These are phyloP conservation scores for Hyles euphorbiae DNA, from an alignment of 1,140 invertebrate genomes.

Conservation along the genomic window DNA sequence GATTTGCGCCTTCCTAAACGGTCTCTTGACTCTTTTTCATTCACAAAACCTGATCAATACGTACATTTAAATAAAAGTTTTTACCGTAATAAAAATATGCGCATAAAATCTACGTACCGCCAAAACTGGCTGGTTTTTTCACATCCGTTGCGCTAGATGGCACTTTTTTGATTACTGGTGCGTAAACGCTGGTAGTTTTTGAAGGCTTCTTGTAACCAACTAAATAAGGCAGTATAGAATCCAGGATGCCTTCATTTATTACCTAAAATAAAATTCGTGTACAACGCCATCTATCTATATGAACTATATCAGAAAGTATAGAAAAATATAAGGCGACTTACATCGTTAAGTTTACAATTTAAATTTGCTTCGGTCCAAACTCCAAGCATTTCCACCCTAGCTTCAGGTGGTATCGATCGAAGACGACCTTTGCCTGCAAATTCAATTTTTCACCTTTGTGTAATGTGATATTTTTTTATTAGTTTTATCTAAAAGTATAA, in stretches of 20 bases:
- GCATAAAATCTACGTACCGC: slow-evolving; percentile 38
- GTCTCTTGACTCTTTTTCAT: slow-evolving; percentile 66
- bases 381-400: slow-evolving; percentile 64
- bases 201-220: slow-evolving; percentile 72
- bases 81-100: neutral
- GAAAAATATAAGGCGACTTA: slow-evolving; percentile 23
- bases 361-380: slow-evolving; percentile 68
- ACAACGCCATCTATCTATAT: slow-evolving; percentile 30
- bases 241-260: slow-evolving; percentile 85
- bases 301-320: too few species aligned
- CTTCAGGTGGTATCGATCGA: slow-evolving; percentile 40
- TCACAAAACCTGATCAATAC: slow-evolving; percentile 49
- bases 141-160: slow-evolving; percentile 50
- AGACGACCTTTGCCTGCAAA: slow-evolving; percentile 39
- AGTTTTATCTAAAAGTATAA: neutral
- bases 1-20: slow-evolving; percentile 68
- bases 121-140: slow-evolving; percentile 74
- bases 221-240: slow-evolving; percentile 85
- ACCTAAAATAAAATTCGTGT: slow-evolving; percentile 72
- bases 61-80: slow-evolving; percentile 1
- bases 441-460: neutral
- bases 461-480: neutral
- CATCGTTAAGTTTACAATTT: slow-evolving; percentile 68
- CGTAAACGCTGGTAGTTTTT: slow-evolving; percentile 68
- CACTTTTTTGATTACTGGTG: slow-evolving; percentile 76